Evolutionary conservation across 2,113 vertebrate genomes (phyloP).

Genomic region (Semnornis frantzii): DNA sequence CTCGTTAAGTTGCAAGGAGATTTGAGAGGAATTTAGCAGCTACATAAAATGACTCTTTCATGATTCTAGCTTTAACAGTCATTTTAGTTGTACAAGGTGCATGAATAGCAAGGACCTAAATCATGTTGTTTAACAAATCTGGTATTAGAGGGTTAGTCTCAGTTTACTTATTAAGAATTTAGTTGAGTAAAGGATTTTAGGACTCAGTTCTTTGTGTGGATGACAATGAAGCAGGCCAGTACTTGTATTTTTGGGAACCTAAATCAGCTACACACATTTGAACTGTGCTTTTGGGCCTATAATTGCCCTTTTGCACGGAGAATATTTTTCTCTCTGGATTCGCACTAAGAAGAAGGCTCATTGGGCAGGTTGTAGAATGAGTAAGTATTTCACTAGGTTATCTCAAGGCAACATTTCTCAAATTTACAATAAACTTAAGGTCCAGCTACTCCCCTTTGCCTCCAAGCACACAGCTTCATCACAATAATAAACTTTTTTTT

Average conservation of each 20-base stretch:
- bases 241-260: constrained; percentile 80
- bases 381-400: constrained; percentile 13
- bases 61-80: constrained; percentile 99
- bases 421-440: constrained; percentile 25
- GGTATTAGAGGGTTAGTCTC: constrained; percentile 95
- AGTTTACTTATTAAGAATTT: constrained; percentile 95
- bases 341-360: constrained; percentile 63
- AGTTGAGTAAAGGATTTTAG: constrained; percentile 94
- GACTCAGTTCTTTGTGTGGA: constrained; percentile 85
- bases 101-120: constrained; percentile 93
- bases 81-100: constrained; percentile 90
- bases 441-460: background rate
- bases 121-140: constrained; percentile 98
- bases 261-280: constrained; percentile 74
- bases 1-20: constrained; percentile 96
- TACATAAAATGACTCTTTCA: constrained; percentile 99
- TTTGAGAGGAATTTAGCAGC: constrained; percentile 99
- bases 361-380: constrained; percentile 12
- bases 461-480: background rate
- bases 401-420: constrained; percentile 9
- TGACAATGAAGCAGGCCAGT: constrained; percentile 83
- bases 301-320: constrained; percentile 66
- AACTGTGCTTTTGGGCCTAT: constrained; percentile 70
- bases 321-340: constrained; percentile 64
- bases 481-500: constrained; percentile 14